Base-by-base conservation (phyloP, 2,888 invertebrate genomes). In the Notodonta ziczac region DNA sequence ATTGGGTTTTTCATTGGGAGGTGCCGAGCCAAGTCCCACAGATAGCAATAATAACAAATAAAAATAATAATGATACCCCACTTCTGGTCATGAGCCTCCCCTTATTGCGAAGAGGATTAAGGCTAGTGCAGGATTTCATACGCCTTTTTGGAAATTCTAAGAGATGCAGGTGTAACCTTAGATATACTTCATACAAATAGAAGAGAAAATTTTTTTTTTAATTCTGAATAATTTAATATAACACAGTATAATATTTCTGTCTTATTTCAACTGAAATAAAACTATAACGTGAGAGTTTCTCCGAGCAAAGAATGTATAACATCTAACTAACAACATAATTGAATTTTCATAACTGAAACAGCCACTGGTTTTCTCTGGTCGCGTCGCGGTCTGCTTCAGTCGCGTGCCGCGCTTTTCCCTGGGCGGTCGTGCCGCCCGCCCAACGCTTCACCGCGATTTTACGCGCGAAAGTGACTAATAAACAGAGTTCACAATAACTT, bases 391-490 rank as follows among this genome's bases (percentile, higher is more conserved):
- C 57, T 59, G 32, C 56, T 72, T 77, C 83, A 85, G 88, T 88
- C 74, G 79, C 70, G 68, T 71, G 72, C 72, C 62, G 78, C 66
- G 70, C 53, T 68, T 65, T 69, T 61, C 60, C 56, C 66, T 66
- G 77, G 84, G 84, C 80, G 85, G 85, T 74, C 80, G 88, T 76
- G 62, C 85, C 87, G 88, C 86, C 86, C 89, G 87, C 88, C 86
- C 81, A 62, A 56, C 65, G 66, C 52, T 58, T 52, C 65, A 62
- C 51, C 57, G 61, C 64, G 60, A 62, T 72, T 71, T 72, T 76
- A 78, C 73, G 77, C 65, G 67, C 59, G 67, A 70, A 54, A 24
- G 61, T 59, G 57, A 58, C 40, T 60, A 65, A 63, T 56, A 56
- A 62, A 60, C 59, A 65, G 74, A 72, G 63, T 70, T 74, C 63